Evolutionary conservation across 1,140 invertebrate genomes (phyloP).

Genomic region (Bombus sylvicola): DNA sequence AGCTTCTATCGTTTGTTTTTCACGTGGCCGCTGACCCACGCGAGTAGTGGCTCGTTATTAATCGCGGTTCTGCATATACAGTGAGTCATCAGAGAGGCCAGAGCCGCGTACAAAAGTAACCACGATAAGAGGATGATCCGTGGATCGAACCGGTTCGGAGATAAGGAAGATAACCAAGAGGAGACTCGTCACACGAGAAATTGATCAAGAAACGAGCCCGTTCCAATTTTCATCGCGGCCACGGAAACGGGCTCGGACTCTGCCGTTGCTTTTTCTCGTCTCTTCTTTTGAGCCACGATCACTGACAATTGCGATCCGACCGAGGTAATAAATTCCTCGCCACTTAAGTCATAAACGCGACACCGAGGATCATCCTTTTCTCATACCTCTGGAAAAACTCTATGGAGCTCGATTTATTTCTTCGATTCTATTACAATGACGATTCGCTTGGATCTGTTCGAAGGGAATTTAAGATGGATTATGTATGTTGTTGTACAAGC

Average conservation of each 20-base stretch:
- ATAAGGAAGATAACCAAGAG: constrained; percentile 44
- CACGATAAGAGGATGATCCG: constrained; percentile 42
- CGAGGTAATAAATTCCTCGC: constrained; percentile 26
- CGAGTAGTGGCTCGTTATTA: constrained; percentile 29
- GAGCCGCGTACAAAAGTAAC: constrained; percentile 4
- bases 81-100: constrained; percentile 30
- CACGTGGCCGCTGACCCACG: constrained; percentile 14
- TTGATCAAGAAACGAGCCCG: constrained; percentile 37
- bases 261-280: not conserved
- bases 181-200: constrained; percentile 9
- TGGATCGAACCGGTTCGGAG: constrained; percentile 52
- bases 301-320: not conserved
- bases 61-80: constrained; percentile 14
- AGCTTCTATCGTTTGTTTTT: not conserved
- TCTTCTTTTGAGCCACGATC: not conserved
- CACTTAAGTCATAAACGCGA: constrained; percentile 38
- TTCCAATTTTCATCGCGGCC: constrained; percentile 37
- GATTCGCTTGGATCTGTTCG: not conserved
- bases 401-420: not conserved
- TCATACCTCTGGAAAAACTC: not conserved
- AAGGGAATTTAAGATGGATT: no score
- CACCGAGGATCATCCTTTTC: not conserved
- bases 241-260: not conserved
- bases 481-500: no score
- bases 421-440: not conserved